Base-by-base conservation (phyloP, 2,797 vertebrate genomes). In the Todus mexicanus region DNA sequence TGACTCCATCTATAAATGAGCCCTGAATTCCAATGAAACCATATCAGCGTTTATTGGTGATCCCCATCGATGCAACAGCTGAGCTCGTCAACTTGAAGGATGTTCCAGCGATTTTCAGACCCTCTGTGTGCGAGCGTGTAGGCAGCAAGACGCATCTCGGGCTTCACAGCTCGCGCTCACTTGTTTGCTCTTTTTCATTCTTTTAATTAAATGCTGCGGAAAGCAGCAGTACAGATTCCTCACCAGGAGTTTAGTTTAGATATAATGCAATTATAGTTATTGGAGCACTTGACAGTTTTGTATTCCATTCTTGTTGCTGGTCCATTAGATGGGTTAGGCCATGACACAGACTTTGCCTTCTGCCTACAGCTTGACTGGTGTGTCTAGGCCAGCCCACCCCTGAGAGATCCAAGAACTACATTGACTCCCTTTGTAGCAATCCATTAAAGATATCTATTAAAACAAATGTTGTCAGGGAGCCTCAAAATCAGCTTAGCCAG, bases 171-270 rank as follows among this genome's bases (percentile, higher is more conserved):
- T 90, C 18, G 0, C 75, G 80, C 80, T 42, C 0, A 2, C 72
- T 90, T 76, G 68, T 87, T 95, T 90, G 90, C 75, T 88, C 85
- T 74, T 84, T 93, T 93, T 66, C 64, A 76, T 94, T 87, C 79
- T 68, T 77, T 53, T 91, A 91, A 95, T 94, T 96, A 97, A 97
- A 94, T 69, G 29, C 88, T 43, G 63, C 64, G 87, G 70, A 93
- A 94, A 87, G 94, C n/a, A 8, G 76, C 71, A 63, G 42, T 93
- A 69, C 60, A 63, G 80, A 71, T 83, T 85, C 86, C 95, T 95
- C 94, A 60, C 84, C 93, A 89, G 89, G 69, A 83, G 85, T 87
- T 94, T 35, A 31, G 89, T 54, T 87, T 83, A 78, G 48, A 54
- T 91, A 87, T 40, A 87, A 89, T 89, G 59, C 65, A 40, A 12